These are phyloP conservation scores for Rosalia funebris DNA, from an alignment of 2,888 invertebrate genomes.

Conservation along the genomic window DNA sequence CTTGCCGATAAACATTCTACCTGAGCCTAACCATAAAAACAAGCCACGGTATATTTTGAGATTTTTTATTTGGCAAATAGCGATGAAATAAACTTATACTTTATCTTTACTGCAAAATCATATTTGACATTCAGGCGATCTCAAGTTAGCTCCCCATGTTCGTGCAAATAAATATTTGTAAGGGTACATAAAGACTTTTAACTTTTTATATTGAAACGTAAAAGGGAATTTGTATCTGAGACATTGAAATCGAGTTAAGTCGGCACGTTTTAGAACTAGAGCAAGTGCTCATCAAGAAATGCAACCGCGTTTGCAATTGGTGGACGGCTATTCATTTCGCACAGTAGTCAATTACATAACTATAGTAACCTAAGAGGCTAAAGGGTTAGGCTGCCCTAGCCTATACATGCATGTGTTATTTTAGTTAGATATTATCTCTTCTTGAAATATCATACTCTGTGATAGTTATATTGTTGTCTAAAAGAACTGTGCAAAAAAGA, in stretches of 20 bases:
- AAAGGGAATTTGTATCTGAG: too few species aligned
- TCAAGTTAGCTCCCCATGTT: too few species aligned
- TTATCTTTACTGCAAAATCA: too few species aligned
- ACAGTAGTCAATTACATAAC: slow-evolving; percentile 44
- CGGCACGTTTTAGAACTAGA: slow-evolving; percentile 3
- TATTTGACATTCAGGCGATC: too few species aligned
- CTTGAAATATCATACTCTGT: slow-evolving; percentile 44
- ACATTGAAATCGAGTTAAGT: background rate
- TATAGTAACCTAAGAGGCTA: slow-evolving; percentile 43
- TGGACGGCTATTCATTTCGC: slow-evolving; percentile 12
- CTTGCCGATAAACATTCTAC: too few species aligned
- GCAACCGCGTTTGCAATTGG: background rate
- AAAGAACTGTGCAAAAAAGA: slow-evolving; percentile 42
- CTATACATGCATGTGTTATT: slow-evolving; percentile 24
- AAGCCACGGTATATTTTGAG: too few species aligned
- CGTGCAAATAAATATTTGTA: too few species aligned
- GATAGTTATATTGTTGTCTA: slow-evolving; percentile 43
- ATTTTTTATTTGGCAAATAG: too few species aligned
- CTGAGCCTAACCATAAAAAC: too few species aligned
- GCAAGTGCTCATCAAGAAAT: slow-evolving; percentile 10
- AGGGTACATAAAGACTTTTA: too few species aligned
- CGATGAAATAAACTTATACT: too few species aligned
- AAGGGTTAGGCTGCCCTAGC: slow-evolving; percentile 36
- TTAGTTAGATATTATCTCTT: slow-evolving; percentile 37
- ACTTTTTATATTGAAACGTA: too few species aligned